These are phyloP conservation scores for Dryomyza anilis DNA, from an alignment of 2,888 invertebrate species.

Conservation along the genomic window DNA sequence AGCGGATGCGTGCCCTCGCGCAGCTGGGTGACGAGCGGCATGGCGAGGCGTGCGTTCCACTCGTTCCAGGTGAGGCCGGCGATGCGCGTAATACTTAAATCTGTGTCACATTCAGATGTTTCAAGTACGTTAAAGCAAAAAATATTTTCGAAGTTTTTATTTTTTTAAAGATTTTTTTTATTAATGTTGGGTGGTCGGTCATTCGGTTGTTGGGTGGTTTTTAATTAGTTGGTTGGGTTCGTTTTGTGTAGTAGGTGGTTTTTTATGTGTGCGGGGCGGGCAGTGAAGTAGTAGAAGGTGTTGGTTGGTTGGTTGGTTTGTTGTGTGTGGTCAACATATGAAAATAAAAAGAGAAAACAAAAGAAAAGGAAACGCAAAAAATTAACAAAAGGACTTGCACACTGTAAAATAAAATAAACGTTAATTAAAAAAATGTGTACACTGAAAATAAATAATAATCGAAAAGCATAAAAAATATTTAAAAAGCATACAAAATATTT, in stretches of 20 bases:
- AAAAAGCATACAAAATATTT: slow-evolving; percentile 30
- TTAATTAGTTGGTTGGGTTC: slow-evolving; percentile 22
- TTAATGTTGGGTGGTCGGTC: slow-evolving; percentile 12
- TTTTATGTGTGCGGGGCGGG: slow-evolving; percentile 2
- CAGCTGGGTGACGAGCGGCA: slow-evolving; percentile 70
- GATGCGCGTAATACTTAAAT: slow-evolving; percentile 75
- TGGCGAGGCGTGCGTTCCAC: slow-evolving; percentile 77
- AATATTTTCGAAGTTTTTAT: no score
- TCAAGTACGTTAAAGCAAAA: slow-evolving; percentile 19
- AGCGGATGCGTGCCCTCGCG: slow-evolving; percentile 63
- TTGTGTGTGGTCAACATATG: slow-evolving; percentile 31
- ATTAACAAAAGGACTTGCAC: slow-evolving; percentile 21
- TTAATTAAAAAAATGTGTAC: slow-evolving; percentile 33
- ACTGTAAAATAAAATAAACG: slow-evolving; percentile 32
- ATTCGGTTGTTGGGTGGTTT: slow-evolving; percentile 8
- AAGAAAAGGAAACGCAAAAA: slow-evolving; percentile 34
- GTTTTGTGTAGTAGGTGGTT: slow-evolving; percentile 17
- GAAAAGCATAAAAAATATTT: slow-evolving; percentile 33
- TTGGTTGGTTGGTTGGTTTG: slow-evolving; percentile 8
- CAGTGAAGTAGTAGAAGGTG: slow-evolving; percentile 15
- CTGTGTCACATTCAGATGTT: slow-evolving; percentile 54
- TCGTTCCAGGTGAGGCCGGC: slow-evolving; percentile 74
- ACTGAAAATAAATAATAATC: slow-evolving; percentile 35
- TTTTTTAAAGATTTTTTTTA: slow-evolving; percentile 29
- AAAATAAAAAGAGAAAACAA: slow-evolving; percentile 37